phyloP scores from a whole-genome alignment of 2,888 invertebrate genomes.

The Athetis lepigone region DNA sequence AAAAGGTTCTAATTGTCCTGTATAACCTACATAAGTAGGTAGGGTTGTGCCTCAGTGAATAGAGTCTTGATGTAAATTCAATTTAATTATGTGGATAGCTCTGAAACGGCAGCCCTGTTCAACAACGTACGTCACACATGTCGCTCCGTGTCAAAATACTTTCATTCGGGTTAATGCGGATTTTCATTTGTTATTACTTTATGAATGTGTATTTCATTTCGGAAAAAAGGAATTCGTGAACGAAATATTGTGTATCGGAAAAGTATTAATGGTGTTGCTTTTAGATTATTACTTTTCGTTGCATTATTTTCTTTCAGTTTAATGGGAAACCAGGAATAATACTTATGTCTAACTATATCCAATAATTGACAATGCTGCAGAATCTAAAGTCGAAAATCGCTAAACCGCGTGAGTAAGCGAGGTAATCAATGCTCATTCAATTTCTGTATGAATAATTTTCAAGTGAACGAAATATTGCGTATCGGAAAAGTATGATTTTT shows the following conservation, averaged over 20 bases:
- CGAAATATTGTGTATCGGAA: slow-evolving; percentile 12
- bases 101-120: slow-evolving; percentile 44
- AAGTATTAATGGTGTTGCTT: background rate
- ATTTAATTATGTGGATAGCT: slow-evolving; percentile 74
- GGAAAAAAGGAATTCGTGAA: slow-evolving; percentile 8
- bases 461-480: too few species aligned
- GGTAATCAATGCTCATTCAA: too few species aligned
- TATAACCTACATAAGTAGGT: slow-evolving; percentile 60
- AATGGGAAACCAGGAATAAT: too few species aligned
- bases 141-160: slow-evolving; percentile 41
- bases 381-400: too few species aligned
- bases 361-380: too few species aligned
- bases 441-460: too few species aligned
- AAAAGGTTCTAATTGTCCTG: slow-evolving; percentile 61
- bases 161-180: slow-evolving; percentile 54
- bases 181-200: slow-evolving; percentile 45
- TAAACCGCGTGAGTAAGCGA: too few species aligned
- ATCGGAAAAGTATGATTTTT: too few species aligned
- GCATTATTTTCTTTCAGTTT: background rate
- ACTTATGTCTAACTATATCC: too few species aligned
- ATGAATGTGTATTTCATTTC: slow-evolving; percentile 35
- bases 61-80: slow-evolving; percentile 69
- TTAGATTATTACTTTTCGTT: background rate
- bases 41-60: slow-evolving; percentile 55
- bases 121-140: slow-evolving; percentile 30